Base-by-base conservation (phyloP, 2,888 invertebrate species). In the Crocallis elinguaria region DNA sequence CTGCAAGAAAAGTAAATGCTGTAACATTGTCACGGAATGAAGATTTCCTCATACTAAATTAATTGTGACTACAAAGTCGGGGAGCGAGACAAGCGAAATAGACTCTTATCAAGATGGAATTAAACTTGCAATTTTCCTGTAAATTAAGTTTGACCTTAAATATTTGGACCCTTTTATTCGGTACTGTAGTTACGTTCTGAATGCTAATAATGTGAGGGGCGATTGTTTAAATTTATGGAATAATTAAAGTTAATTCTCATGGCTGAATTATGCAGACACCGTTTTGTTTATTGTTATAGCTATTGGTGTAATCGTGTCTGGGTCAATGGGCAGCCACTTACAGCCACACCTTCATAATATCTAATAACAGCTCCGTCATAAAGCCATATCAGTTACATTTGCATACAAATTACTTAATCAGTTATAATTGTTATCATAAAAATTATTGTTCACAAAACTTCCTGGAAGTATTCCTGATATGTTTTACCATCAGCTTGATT, bases 181-280 rank as follows among this genome's bases (percentile, higher is more conserved):
- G 66, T 33, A 66, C 69, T 82, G 79, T 84, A 84, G 84, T 86
- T 75, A 80, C 82, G 83, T 77, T 67, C 78, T 86, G 87, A 88
- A 88, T 88, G 86, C 81, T 88, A 88, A 89, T 87, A 85, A 89
- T 83, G 84, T 83, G 82, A 57, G 82, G 82, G 84, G 80, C 72
- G 79, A 77, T 79, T 73, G 79, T 82, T 84, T 72, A 78, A 87
- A 88, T 88, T 88, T 84, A 88, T 86, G 78, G 84, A 82, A 88
- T 86, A 85, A 87, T 88, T 88, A 83, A 86, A 86, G 77, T 86
- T 85, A 84, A 86, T 86, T 84, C 78, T 77, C 71, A 68, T 64
- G 73, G 76, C 67, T 75, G 71, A 81, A 78, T 81, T 81, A 78
- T 77, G 72, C 72, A 71, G 69, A 74, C 66, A 71, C 68, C 68